phyloP scores from a whole-genome alignment of 2,888 invertebrate genomes.

The Melanotus villosus region DNA sequence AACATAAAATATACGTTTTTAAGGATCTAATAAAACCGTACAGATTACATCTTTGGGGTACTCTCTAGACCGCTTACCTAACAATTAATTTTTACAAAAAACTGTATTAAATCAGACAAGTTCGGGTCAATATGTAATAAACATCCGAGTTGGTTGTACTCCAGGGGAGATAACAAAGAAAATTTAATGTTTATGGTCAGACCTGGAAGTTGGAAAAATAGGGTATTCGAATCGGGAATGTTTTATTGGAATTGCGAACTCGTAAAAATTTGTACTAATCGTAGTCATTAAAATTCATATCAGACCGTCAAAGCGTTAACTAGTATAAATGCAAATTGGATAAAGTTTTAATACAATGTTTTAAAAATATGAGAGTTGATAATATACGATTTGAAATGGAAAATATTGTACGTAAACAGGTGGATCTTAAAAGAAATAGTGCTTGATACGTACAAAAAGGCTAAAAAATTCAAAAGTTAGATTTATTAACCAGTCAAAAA shows the following conservation, averaged over 20 bases:
- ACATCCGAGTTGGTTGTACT: constrained; percentile 31
- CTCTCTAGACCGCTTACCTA: background rate
- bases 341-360: constrained; percentile 42
- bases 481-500: too few species aligned
- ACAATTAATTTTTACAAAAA: too few species aligned
- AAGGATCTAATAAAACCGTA: background rate
- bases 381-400: constrained; percentile 28
- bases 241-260: constrained; percentile 44
- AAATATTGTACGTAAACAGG: constrained; percentile 9
- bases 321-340: constrained; percentile 47
- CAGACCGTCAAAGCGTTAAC: constrained; percentile 42
- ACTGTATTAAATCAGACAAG: constrained; percentile 22
- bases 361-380: constrained; percentile 38
- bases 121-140: constrained; percentile 37
- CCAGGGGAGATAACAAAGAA: constrained; percentile 35
- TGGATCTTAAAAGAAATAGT: too few species aligned
- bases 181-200: constrained; percentile 40
- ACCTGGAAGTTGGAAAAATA: constrained; percentile 26
- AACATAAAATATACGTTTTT: constrained; percentile 14
- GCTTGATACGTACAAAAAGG: too few species aligned
- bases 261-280: constrained; percentile 46
- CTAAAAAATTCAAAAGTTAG: too few species aligned
- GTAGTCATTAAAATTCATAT: constrained; percentile 44
- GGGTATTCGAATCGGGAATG: constrained; percentile 24
- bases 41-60: background rate